phyloP scores from a whole-genome alignment of 2,113 vertebrate species.

The Pachycephala philippinensis region DNA sequence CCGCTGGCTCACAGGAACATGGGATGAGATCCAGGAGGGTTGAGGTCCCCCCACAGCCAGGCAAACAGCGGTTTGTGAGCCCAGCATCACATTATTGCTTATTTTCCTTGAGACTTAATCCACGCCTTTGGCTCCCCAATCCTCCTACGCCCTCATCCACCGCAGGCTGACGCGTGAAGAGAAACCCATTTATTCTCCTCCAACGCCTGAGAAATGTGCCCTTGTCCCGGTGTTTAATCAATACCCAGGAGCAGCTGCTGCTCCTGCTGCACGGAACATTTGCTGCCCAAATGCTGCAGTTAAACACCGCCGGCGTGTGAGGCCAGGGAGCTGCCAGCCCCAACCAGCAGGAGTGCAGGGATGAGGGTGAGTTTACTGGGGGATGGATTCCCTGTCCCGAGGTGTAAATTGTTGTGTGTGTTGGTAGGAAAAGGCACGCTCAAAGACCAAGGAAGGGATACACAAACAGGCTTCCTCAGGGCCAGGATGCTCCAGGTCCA shows the following conservation, averaged over 20 bases:
- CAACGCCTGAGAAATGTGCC: background rate
- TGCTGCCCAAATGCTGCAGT: background rate
- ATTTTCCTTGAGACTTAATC: background rate
- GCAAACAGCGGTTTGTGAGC: background rate
- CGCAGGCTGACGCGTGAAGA: background rate
- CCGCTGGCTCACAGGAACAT: background rate
- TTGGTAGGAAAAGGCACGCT: background rate
- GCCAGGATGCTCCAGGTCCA: background rate
- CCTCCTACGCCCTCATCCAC: background rate
- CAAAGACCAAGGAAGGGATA: background rate
- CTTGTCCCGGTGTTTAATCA: background rate
- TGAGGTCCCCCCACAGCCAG: background rate
- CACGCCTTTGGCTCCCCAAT: background rate
- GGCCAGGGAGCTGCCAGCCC: background rate
- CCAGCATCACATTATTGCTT: background rate
- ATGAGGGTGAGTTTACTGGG: background rate
- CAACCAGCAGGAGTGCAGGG: background rate
- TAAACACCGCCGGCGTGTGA: rapidly evolving
- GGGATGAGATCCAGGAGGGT: background rate
- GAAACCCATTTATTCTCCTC: background rate
- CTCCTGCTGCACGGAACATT: background rate
- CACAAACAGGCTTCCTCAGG: background rate
- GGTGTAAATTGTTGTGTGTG: rapidly evolving
- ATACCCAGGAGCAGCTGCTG: background rate
- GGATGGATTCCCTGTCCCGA: background rate